Evolutionary conservation across 2,113 vertebrate species (phyloP).

Genomic region (Silurus asotus): DNA sequence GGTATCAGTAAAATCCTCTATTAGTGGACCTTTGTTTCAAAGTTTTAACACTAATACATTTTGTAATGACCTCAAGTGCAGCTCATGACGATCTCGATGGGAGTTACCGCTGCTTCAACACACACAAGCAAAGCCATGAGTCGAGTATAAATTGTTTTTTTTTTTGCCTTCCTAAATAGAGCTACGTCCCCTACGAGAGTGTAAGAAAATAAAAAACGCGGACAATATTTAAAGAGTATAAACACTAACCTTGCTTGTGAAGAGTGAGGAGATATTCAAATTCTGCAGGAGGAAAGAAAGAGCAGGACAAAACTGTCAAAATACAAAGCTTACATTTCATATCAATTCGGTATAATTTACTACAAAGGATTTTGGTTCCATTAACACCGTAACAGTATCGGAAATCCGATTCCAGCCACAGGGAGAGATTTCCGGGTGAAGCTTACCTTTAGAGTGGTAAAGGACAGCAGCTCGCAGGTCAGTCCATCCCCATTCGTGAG

Average conservation of each 20-base stretch:
- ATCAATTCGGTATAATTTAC: slow-evolving; percentile 38
- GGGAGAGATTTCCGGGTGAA: slow-evolving; percentile 21
- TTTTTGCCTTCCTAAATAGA: not conserved
- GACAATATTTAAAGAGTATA: not conserved
- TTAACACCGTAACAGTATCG: not conserved
- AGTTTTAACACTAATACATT: too few relatives aligned
- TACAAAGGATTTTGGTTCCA: not conserved
- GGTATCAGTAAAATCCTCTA: too few relatives aligned
- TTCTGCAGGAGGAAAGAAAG: slow-evolving; percentile 68
- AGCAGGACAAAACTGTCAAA: too few relatives aligned
- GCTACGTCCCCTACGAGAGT: not conserved
- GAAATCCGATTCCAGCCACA: slow-evolving; percentile 41
- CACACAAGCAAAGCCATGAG: not conserved
- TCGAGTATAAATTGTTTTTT: not conserved
- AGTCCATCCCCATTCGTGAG: slow-evolving; percentile 83
- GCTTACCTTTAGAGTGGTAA: slow-evolving; percentile 91
- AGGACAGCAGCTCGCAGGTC: slow-evolving; percentile 86
- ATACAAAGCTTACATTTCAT: slow-evolving; percentile 15
- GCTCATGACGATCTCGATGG: too few relatives aligned
- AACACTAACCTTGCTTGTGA: slow-evolving; percentile 85
- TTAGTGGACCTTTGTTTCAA: too few relatives aligned
- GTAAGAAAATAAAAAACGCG: not conserved
- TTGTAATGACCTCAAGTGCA: too few relatives aligned
- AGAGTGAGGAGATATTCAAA: slow-evolving; percentile 87
- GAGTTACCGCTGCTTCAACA: not conserved